phyloP scores from a whole-genome alignment of 2,797 vertebrate species.

The Prunella strophiata region DNA sequence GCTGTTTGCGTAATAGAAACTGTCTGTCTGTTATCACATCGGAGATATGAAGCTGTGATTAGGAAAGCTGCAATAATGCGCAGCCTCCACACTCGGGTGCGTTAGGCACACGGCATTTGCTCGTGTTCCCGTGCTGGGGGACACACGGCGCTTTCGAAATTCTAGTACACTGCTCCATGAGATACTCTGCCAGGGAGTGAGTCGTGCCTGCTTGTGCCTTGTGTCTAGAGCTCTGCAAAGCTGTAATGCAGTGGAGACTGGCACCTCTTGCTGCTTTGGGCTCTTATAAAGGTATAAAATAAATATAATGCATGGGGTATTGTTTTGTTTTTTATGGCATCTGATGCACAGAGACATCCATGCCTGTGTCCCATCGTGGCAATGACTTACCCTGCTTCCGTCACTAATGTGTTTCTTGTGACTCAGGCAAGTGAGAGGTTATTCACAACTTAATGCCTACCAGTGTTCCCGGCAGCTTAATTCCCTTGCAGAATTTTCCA shows the following conservation, averaged over 20 bases:
- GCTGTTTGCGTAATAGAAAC: constrained; percentile 12
- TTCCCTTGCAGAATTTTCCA: constrained; percentile 54
- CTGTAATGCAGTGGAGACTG: background rate
- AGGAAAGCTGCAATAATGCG: background rate
- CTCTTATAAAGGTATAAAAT: background rate
- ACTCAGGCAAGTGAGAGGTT: constrained; percentile 27
- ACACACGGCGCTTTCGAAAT: fast-evolving
- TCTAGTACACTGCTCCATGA: fast-evolving
- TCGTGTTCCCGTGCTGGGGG: background rate
- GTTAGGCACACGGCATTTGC: fast-evolving
- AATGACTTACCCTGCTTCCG: background rate
- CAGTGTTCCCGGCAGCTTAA: background rate
- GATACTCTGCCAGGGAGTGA: background rate
- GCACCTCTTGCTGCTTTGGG: background rate
- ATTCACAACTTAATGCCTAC: constrained; percentile 32
- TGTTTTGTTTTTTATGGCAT: background rate
- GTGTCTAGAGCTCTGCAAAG: background rate
- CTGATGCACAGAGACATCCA: background rate
- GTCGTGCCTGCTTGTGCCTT: background rate
- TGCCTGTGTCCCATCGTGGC: background rate
- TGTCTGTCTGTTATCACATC: background rate
- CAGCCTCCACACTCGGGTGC: background rate
- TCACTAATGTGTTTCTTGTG: background rate
- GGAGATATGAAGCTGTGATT: background rate
- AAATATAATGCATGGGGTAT: background rate